phyloP scores from a whole-genome alignment of 2,113 vertebrate species.

The Axis porcinus region DNA sequence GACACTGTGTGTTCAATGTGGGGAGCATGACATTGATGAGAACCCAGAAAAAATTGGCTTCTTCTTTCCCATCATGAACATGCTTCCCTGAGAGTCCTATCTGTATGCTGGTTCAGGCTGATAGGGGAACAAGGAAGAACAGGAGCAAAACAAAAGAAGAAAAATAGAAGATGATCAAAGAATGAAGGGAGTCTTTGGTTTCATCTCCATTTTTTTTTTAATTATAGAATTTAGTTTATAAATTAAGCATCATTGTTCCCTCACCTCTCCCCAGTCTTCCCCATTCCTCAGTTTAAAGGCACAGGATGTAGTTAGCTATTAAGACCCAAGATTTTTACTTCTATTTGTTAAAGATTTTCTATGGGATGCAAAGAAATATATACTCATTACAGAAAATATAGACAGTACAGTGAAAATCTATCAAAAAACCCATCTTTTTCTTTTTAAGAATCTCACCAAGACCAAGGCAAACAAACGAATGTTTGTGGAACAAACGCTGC shows the following conservation, averaged over 20 bases:
- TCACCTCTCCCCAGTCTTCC: not conserved
- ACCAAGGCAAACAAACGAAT: not conserved
- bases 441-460: not conserved
- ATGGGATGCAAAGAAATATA: not conserved
- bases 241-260: not conserved
- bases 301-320: not conserved
- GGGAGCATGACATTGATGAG: not conserved
- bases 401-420: not conserved
- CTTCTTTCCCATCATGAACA: not conserved
- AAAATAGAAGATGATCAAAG: not conserved
- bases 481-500: not conserved
- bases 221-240: not conserved
- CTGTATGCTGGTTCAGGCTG: not conserved
- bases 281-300: not conserved
- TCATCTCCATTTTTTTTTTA: not conserved
- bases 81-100: not conserved
- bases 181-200: not conserved
- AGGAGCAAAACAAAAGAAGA: not conserved
- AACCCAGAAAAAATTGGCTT: not conserved
- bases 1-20: not conserved
- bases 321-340: not conserved
- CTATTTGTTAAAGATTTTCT: not conserved
- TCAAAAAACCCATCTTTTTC: not conserved
- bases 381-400: not conserved
- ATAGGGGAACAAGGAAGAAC: not conserved